Conservation (phyloP, 2,797 vertebrate species). For the Cuculus canorus region DNA sequence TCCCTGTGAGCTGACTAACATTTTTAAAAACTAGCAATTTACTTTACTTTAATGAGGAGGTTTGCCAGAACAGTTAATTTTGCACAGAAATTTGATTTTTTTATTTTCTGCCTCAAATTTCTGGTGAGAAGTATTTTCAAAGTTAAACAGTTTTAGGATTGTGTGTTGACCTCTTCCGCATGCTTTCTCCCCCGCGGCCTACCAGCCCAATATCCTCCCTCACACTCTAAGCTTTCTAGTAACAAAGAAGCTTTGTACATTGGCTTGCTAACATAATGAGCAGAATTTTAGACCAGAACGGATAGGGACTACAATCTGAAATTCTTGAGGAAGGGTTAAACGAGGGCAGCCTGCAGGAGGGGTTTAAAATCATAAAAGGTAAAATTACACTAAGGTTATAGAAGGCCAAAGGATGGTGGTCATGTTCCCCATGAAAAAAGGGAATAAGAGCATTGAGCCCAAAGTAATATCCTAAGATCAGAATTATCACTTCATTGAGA, state of each 20-base stretch:
- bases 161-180: background rate
- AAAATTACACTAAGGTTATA: background rate
- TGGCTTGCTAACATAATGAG: background rate
- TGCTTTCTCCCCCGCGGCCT: background rate
- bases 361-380: background rate
- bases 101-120: background rate
- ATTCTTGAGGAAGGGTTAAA: background rate
- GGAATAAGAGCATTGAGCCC: background rate
- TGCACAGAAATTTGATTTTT: background rate
- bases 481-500: background rate
- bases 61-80: background rate
- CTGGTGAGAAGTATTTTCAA: background rate
- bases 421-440: background rate
- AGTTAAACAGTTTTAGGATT: background rate
- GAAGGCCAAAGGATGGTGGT: background rate
- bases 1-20: constrained; percentile 20
- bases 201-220: background rate
- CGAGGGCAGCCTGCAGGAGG: background rate
- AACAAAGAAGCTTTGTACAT: background rate
- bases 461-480: background rate
- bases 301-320: background rate
- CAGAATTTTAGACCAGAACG: background rate
- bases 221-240: background rate
- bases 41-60: background rate
- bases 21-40: constrained; percentile 11